A percentile compares a stretch with the other conserved stretches of the same genome.
Conservation (phyloP, 2,888 invertebrate species). For the Disparrhopalites patrizii region DNA sequence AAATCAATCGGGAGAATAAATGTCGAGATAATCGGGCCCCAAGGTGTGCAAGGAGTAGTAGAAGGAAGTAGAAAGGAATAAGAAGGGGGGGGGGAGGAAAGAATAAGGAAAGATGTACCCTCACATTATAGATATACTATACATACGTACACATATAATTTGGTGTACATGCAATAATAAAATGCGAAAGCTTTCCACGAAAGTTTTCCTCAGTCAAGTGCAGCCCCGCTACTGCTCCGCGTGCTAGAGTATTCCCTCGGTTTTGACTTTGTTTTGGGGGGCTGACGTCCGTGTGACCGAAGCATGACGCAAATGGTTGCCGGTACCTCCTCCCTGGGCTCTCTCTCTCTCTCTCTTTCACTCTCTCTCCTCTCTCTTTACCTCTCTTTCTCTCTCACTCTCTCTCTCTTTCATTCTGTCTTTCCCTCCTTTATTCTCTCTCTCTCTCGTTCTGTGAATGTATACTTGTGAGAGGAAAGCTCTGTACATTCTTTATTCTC, state of each 20-base stretch:
- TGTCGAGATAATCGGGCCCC: conserved; percentile 6
- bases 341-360: not conserved
- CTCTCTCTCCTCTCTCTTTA: not conserved
- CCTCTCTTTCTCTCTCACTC: not conserved
- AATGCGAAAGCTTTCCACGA: conserved; percentile 15
- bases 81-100: too few species aligned
- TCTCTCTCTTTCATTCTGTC: not conserved
- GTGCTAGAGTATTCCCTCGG: too few species aligned
- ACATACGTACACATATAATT: too few species aligned
- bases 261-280: conserved; percentile 47
- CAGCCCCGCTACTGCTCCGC: conserved; percentile 5
- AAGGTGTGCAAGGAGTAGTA: conserved; percentile 5
- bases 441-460: not conserved
- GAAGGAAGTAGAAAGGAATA: conserved; percentile 8
- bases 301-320: conserved; percentile 47
- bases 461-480: too few species aligned
- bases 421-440: conserved; percentile 3
- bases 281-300: conserved; percentile 47
- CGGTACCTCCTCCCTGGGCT: conserved; percentile 21
- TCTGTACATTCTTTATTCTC: not conserved
- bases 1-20: conserved; percentile 13
- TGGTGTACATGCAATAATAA: too few species aligned
- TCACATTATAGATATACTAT: too few species aligned
- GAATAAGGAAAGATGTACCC: too few species aligned
- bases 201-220: conserved; percentile 11